Evolutionary conservation across 2,888 invertebrate species (phyloP).

Genomic region (Petrophora chlorosata): DNA sequence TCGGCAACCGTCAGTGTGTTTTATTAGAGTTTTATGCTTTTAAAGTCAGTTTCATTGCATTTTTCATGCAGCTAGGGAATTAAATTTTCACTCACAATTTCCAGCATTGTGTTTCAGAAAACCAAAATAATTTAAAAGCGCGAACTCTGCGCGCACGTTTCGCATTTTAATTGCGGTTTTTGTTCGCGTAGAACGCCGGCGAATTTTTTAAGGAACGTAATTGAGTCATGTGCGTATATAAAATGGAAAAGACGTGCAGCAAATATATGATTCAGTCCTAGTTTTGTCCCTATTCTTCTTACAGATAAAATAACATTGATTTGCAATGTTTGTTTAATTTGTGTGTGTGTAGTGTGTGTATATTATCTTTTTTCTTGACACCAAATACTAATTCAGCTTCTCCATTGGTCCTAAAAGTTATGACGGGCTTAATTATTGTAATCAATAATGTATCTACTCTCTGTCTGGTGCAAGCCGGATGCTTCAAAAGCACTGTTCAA

Average conservation of each 20-base stretch:
- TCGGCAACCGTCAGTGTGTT: constrained; percentile 29
- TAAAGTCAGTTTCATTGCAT: constrained; percentile 39
- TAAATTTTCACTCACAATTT: constrained; percentile 38
- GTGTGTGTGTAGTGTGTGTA: too few species aligned
- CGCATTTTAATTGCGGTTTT: constrained; percentile 7
- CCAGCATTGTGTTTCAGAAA: constrained; percentile 27
- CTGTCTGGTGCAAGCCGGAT: too few species aligned
- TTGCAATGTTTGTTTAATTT: too few species aligned
- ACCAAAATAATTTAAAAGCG: constrained; percentile 3
- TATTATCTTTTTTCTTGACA: too few species aligned
- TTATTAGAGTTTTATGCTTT: constrained; percentile 41
- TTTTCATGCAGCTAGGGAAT: constrained; percentile 39
- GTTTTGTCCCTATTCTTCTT: too few species aligned
- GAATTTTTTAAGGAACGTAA: neutral
- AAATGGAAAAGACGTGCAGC: neutral
- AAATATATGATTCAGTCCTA: neutral
- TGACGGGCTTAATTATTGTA: too few species aligned
- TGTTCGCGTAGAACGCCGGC: neutral
- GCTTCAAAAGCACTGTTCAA: too few species aligned
- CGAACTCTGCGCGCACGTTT: neutral
- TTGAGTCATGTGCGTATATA: neutral
- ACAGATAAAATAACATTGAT: too few species aligned
- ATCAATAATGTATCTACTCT: too few species aligned
- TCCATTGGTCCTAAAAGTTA: too few species aligned
- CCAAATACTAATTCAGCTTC: too few species aligned